Conservation (phyloP, 2,113 vertebrate species). For the Lichenostomus cassidix region DNA sequence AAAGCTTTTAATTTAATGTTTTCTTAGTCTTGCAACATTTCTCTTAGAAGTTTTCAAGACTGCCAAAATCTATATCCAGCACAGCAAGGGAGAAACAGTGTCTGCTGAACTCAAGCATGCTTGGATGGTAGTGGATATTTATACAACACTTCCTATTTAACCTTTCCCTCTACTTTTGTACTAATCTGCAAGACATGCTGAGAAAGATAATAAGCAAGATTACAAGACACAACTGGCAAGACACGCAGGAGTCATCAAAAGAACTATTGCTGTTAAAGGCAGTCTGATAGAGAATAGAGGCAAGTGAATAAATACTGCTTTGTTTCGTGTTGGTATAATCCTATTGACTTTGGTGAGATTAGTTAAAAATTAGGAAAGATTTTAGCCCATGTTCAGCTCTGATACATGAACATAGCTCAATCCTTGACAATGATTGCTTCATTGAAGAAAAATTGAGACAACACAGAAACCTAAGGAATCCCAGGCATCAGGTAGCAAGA, state of each 20-base stretch:
- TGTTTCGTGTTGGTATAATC: background rate
- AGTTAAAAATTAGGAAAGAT: background rate
- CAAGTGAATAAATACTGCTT: slow-evolving; percentile 2
- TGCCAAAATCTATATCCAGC: slow-evolving; percentile 24
- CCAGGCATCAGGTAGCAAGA: background rate
- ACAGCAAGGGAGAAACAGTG: background rate
- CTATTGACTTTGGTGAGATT: background rate
- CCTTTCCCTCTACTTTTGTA: slow-evolving; percentile 28
- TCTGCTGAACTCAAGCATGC: background rate
- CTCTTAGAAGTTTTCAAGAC: background rate
- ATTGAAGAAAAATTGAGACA: background rate
- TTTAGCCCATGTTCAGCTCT: background rate
- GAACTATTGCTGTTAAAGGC: background rate
- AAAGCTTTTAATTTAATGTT: background rate
- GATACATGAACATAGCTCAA: background rate
- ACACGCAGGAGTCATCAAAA: background rate
- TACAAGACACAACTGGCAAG: background rate
- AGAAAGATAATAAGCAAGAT: slow-evolving; percentile 23
- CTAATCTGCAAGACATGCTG: background rate
- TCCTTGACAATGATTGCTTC: background rate
- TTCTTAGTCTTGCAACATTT: background rate
- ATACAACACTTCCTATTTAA: background rate
- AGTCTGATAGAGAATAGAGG: background rate
- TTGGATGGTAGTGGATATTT: background rate
- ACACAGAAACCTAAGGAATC: background rate